These are phyloP conservation scores for Drosophila takahashii DNA, from an alignment of 1,140 invertebrate genomes.

Conservation along the genomic window DNA sequence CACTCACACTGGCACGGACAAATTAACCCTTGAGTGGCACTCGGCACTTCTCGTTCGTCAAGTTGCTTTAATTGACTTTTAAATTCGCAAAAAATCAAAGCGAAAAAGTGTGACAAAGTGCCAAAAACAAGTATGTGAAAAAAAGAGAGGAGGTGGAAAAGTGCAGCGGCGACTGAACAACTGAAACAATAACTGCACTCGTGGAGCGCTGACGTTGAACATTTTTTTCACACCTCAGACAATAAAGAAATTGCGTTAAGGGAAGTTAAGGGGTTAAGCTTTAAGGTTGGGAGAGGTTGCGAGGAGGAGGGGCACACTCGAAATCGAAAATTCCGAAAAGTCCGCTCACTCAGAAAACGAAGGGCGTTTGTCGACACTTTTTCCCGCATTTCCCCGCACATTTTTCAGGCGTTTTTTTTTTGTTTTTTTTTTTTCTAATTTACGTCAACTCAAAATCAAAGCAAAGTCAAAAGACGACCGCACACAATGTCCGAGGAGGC, in stretches of 20 bases:
- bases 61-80: constrained; percentile 83
- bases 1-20: constrained; percentile 32
- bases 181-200: constrained; percentile 71
- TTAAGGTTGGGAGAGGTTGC: constrained; percentile 28
- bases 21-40: constrained; percentile 81
- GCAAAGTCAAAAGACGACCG: constrained; percentile 76
- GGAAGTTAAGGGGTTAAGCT: not conserved
- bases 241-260: constrained; percentile 36
- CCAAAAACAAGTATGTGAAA: constrained; percentile 29
- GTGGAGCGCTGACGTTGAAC: constrained; percentile 50
- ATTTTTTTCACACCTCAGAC: constrained; percentile 77
- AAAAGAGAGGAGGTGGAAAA: constrained; percentile 9
- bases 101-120: constrained; percentile 67
- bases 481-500: constrained; percentile 58
- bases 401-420: constrained; percentile 15
- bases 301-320: not conserved
- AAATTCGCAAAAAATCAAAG: constrained; percentile 80
- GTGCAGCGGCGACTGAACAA: constrained; percentile 48
- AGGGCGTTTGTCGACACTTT: constrained; percentile 24
- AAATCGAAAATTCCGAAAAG: constrained; percentile 2
- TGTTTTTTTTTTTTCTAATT: constrained; percentile 50
- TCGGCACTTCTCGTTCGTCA: constrained; percentile 67
- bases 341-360: constrained; percentile 25
- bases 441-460: constrained; percentile 80
- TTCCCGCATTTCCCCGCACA: constrained; percentile 2